Evolutionary conservation across 2,888 invertebrate genomes (phyloP).

Genomic region (Cryptocephalus primarius): DNA sequence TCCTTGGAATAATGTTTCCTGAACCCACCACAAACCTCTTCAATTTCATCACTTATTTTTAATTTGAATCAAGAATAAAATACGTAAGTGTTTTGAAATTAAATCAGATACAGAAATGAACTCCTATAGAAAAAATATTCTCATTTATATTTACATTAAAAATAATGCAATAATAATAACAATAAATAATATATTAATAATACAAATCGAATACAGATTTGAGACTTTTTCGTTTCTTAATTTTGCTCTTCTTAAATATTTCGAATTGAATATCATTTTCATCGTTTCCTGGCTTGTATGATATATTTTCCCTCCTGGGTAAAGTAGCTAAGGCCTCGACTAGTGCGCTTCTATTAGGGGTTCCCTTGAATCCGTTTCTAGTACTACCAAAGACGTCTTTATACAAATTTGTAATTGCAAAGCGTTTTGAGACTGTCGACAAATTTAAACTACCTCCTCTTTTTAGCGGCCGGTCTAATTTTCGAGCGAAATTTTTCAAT

Average conservation of each 20-base stretch:
- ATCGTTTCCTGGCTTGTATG: conserved; percentile 5
- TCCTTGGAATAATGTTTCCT: too few relatives aligned
- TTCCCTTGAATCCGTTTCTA: conserved; percentile 17
- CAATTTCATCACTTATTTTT: too few relatives aligned
- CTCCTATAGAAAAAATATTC: too few relatives aligned
- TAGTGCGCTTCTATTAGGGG: conserved; percentile 16
- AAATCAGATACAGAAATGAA: too few relatives aligned
- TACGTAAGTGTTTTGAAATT: too few relatives aligned
- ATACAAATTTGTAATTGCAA: conserved; percentile 18
- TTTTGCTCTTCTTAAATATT: conserved; percentile 16
- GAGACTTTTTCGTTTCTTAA: conserved; percentile 16
- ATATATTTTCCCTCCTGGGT: conserved; percentile 7
- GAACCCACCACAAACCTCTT: too few relatives aligned
- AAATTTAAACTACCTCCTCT: conserved; percentile 17
- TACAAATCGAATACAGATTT: conserved; percentile 19
- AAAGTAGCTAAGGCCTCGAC: conserved; percentile 17
- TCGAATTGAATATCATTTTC: conserved; percentile 17
- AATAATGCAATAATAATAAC: not conserved
- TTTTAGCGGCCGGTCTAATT: not conserved
- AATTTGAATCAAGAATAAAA: too few relatives aligned
- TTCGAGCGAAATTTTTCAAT: too few relatives aligned
- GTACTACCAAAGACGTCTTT: conserved; percentile 16
- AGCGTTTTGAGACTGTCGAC: conserved; percentile 15
- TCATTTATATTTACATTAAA: not conserved
- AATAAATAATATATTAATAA: conserved; percentile 14